phyloP scores from a whole-genome alignment of 2,888 invertebrate species.

The Theodoxus fluviatilis region DNA sequence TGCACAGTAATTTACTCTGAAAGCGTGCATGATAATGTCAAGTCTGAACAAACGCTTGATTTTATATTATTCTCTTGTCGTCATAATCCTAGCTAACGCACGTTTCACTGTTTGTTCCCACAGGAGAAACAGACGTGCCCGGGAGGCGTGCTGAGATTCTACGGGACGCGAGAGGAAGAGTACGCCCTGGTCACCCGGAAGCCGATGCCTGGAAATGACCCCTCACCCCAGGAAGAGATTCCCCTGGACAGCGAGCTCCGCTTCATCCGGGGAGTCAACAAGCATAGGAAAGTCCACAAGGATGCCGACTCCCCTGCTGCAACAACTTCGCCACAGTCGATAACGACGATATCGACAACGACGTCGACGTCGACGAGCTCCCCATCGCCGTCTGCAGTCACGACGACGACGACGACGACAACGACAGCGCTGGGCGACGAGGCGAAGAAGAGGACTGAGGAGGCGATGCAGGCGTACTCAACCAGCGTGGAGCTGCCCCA shows the following conservation, averaged over 20 bases:
- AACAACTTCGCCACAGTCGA: no score
- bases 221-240: slow-evolving; percentile 31
- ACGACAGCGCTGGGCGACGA: neutral
- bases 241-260: slow-evolving; percentile 39
- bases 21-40: no score
- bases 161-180: slow-evolving; percentile 48
- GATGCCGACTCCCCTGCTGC: neutral
- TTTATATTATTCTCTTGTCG: no score
- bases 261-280: slow-evolving; percentile 33
- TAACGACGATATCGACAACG: no score
- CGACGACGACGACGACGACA: neutral
- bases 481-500: slow-evolving; percentile 46
- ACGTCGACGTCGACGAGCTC: no score
- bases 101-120: no score
- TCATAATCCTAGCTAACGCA: no score
- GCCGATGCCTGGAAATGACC: no score
- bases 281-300: slow-evolving; percentile 26
- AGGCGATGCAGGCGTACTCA: neutral
- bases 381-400: no score
- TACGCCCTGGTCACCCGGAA: slow-evolving; percentile 36
- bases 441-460: neutral
- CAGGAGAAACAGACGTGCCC: no score
- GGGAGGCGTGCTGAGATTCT: slow-evolving; percentile 47
- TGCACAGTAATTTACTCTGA: no score
- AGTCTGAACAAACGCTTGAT: no score